Conservation (phyloP, 2,113 vertebrate species). For the cattle (Bos taurus) region ARS-UCD2.0 NC_037336.1:16643501-16644000, state of each 20-base stretch:
- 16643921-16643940: neutral
- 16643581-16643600: neutral
- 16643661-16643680: slow-evolving; percentile 4
- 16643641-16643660: neutral
- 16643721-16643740: slow-evolving; percentile 33
- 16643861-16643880: neutral
- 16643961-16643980: neutral
- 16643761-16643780: slow-evolving; percentile 18
- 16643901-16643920: neutral
- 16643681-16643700: slow-evolving; percentile 12
- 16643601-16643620: neutral
- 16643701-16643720: slow-evolving; percentile 10
- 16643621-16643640: neutral
- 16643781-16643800: neutral
- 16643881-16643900: neutral
- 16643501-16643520: neutral
- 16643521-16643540: neutral
- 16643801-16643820: slow-evolving; percentile 17
- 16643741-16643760: slow-evolving; percentile 21
- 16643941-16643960: neutral
- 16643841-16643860: slow-evolving; percentile 29
- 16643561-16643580: neutral
- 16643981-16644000: neutral
- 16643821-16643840: neutral
- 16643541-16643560: neutral